phyloP scores from a whole-genome alignment of 2,888 invertebrate genomes.

The Malthinus seriepunctatus region DNA sequence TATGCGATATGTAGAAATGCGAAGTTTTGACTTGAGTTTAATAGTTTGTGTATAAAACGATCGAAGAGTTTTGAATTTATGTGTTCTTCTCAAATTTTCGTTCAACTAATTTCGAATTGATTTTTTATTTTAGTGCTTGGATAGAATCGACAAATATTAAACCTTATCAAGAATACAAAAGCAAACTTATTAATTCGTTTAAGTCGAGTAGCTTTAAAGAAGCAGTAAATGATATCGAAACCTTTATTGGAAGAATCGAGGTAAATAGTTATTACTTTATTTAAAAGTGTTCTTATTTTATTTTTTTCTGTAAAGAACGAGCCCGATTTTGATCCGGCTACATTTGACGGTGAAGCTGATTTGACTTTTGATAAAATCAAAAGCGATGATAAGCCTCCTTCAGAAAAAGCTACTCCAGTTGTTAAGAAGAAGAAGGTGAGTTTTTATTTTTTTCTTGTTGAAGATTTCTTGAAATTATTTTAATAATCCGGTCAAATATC shows the following conservation, averaged over 20 bases:
- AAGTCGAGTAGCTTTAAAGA: slow-evolving; percentile 78
- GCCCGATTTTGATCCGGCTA: slow-evolving; percentile 58
- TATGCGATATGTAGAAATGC: too few relatives aligned
- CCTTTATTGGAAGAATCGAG: slow-evolving; percentile 73
- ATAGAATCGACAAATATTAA: slow-evolving; percentile 84
- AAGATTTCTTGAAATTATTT: too few relatives aligned
- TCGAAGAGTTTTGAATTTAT: too few relatives aligned
- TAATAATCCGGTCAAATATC: too few relatives aligned
- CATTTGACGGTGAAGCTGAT: slow-evolving; percentile 53
- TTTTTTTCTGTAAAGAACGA: slow-evolving; percentile 48
- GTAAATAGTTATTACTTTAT: slow-evolving; percentile 50
- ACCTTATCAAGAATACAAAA: slow-evolving; percentile 79
- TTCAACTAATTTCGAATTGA: too few relatives aligned
- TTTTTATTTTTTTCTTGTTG: neutral
- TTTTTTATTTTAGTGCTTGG: slow-evolving; percentile 75
- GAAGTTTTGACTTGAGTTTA: too few relatives aligned
- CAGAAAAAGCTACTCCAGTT: slow-evolving; percentile 24
- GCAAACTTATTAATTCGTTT: slow-evolving; percentile 73
- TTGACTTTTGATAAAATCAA: slow-evolving; percentile 71
- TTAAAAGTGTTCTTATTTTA: neutral
- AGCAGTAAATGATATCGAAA: slow-evolving; percentile 79
- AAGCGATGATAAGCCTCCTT: slow-evolving; percentile 31
- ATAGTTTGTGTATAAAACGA: too few relatives aligned
- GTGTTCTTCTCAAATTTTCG: too few relatives aligned
- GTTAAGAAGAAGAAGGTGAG: slow-evolving; percentile 43